Evolutionary conservation across 2,797 vertebrate species (phyloP), one percentile per base, ranked within the genome.

Genomic region (Silurus lanzhouensis): DNA sequence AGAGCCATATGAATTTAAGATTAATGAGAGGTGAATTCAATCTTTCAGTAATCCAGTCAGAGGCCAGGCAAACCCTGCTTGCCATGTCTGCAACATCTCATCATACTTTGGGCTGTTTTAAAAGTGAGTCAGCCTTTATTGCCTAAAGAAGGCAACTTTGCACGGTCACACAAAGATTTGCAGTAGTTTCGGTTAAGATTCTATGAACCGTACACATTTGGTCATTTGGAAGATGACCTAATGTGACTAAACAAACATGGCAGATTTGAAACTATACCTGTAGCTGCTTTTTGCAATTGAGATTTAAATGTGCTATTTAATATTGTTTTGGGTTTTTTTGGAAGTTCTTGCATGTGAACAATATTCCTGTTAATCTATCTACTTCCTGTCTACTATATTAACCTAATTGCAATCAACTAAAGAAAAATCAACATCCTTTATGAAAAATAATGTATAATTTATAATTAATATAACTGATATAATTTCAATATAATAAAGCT

Each of bases 1-100:
- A 83, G 63, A 90, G 52, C 86, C 88, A 91, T 88, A 87, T 89
- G 89, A 89, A 85, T 90, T 86, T 86, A 68, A 84, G 87, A 89
- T 89, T 88, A 86, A 86, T 84, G 84, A 90, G 84, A 85, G 82
- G 81, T 87, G 67, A 87, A 86, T 85, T 87, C 82, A 80, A 86
- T 86, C 60, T 78, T 75, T 88, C 27, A n/a, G 75, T 83, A 83
- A 87, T 84, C 87, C 70, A 84, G 82, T 81, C 68, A 64, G 85
- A 85, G 82, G 87, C 80, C 85, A 89, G 85, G 71, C 85, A 86
- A 38, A 86, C 72, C 81, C 81, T 22, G 57, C 27, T 71, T 77
- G 72, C 85, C 44, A 68, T 85, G 87, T 84, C 82, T 86, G 82
- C 79, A 87, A 86, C 67, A 85, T 78, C 68, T 83, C 76, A 87